Conservation (phyloP, 2,888 invertebrate genomes). For the Tinea semifulvella region DNA sequence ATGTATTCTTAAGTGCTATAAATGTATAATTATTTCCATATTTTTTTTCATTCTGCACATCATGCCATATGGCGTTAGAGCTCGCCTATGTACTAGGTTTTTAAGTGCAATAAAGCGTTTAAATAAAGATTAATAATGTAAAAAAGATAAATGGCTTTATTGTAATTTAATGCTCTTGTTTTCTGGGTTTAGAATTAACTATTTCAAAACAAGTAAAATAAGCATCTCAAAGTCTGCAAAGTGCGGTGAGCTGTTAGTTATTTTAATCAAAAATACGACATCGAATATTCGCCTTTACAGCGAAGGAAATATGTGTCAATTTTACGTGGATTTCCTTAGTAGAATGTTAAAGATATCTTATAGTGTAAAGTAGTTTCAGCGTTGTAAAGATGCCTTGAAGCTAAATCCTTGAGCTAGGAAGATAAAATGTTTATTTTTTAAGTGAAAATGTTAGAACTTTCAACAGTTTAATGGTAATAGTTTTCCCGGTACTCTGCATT, state of each 20-base stretch:
- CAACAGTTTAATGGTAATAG: no score
- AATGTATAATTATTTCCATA: no score
- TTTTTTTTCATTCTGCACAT: no score
- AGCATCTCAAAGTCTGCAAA: background rate
- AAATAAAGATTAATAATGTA: no score
- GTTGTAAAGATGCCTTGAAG: constrained; percentile 1
- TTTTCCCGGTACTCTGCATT: no score
- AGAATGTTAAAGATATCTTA: background rate
- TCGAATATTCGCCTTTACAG: background rate
- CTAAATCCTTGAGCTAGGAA: background rate
- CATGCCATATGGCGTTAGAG: no score
- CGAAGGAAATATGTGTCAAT: background rate
- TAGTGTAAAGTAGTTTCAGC: no score
- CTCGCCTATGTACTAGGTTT: no score
- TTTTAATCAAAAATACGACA: background rate
- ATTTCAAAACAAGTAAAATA: background rate
- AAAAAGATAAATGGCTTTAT: no score
- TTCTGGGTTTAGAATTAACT: background rate
- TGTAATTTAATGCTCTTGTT: no score
- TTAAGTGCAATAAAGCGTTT: no score
- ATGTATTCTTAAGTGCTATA: no score
- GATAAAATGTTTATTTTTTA: background rate
- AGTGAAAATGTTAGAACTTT: background rate
- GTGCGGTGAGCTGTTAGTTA: background rate
- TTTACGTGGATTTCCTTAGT: background rate